Evolutionary conservation across 2,797 vertebrate genomes (phyloP).

Genomic region (Dallia pectoralis): DNA sequence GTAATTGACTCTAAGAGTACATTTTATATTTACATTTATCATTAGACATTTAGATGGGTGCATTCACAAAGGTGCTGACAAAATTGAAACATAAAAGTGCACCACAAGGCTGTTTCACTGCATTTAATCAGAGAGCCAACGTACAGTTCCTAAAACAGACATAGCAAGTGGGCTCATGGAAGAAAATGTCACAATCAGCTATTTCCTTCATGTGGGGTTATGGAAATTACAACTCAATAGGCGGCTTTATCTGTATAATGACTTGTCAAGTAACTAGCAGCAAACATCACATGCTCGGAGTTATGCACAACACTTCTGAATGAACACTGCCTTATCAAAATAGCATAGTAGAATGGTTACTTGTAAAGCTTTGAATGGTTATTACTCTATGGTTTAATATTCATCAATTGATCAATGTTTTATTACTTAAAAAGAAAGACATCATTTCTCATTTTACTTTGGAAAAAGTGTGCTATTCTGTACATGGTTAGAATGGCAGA

Average conservation of each 20-base stretch:
- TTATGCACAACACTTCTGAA: not conserved
- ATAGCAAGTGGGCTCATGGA: conserved; percentile 33
- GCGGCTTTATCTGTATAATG: conserved; percentile 54
- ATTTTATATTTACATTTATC: conserved; percentile 83
- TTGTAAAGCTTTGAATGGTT: not conserved
- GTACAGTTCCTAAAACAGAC: conserved; percentile 35
- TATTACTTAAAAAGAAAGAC: not conserved
- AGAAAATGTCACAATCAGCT: conserved; percentile 55
- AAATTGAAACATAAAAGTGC: conserved; percentile 79
- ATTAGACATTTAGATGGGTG: conserved; percentile 91
- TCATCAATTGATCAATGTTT: not conserved
- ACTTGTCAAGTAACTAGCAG: conserved; percentile 40
- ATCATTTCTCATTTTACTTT: not conserved
- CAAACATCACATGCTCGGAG: conserved; percentile 27
- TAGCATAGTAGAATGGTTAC: not conserved
- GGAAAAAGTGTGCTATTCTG: not conserved
- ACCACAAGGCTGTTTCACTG: conserved; percentile 67
- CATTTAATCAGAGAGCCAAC: conserved; percentile 72
- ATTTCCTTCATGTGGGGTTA: conserved; percentile 27
- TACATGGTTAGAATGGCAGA: not conserved
- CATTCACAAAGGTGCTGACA: conserved; percentile 87
- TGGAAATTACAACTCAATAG: conserved; percentile 57
- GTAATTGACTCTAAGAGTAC: conserved; percentile 81
- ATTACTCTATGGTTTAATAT: not conserved
- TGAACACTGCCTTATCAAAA: not conserved